phyloP scores from a whole-genome alignment of 2,113 vertebrate species.

The Oceanites oceanicus region DNA sequence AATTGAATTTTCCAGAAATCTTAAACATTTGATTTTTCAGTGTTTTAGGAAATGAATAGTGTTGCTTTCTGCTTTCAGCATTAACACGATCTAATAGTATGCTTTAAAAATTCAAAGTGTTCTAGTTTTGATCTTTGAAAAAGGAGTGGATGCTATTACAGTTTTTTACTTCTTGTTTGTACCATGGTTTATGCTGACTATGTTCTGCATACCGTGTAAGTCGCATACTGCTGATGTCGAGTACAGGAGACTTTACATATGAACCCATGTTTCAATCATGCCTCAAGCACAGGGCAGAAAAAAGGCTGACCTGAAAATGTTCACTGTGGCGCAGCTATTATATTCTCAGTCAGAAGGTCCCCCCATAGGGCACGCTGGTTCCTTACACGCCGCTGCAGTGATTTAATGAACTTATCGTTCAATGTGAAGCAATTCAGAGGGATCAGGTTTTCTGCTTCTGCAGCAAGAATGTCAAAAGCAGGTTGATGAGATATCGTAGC shows the following conservation, averaged over 20 bases:
- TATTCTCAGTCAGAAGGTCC: not conserved
- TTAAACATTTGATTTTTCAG: not conserved
- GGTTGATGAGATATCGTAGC: not conserved
- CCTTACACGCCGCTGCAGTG: accelerated
- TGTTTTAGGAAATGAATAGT: not conserved
- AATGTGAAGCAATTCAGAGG: not conserved
- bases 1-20: not conserved
- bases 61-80: not conserved
- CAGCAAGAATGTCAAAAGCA: not conserved
- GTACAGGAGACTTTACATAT: not conserved
- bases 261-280: not conserved
- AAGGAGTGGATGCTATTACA: not conserved
- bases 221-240: not conserved
- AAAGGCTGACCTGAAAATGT: not conserved
- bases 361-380: accelerated
- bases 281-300: not conserved
- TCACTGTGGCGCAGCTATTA: not conserved
- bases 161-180: not conserved
- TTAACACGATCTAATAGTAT: not conserved
- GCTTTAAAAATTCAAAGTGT: not conserved
- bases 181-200: not conserved
- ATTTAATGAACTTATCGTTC: not conserved
- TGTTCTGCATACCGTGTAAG: not conserved
- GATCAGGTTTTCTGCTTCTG: not conserved
- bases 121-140: not conserved